Conservation (phyloP, 2,113 vertebrate genomes). For the Pampusana beccarii region DNA sequence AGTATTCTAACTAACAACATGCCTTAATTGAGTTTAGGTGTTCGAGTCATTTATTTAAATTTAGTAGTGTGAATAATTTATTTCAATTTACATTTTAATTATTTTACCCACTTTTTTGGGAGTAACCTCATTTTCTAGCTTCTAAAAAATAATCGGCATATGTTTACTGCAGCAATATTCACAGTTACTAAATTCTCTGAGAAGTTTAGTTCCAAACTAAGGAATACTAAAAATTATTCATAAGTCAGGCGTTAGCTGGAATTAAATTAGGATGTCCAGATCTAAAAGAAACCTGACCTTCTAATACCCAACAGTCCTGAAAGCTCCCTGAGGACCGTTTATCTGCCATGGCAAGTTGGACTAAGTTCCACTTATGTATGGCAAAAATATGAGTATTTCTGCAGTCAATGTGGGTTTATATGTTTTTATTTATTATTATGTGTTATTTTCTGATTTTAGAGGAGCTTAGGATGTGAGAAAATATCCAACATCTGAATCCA, state of each 20-base stretch:
- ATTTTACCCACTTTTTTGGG: constrained; percentile 65
- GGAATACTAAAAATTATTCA: constrained; percentile 64
- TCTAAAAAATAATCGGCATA: constrained; percentile 62
- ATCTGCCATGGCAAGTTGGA: not conserved
- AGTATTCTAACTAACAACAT: constrained; percentile 22
- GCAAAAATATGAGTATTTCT: not conserved
- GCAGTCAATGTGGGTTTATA: not conserved
- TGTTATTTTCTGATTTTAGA: not conserved
- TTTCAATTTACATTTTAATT: constrained; percentile 78
- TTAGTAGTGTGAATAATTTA: constrained; percentile 75
- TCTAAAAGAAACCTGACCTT: constrained; percentile 19
- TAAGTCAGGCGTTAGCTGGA: not conserved
- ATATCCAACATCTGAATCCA: accelerated
- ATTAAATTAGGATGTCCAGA: constrained; percentile 45
- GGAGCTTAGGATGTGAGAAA: not conserved
- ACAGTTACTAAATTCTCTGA: constrained; percentile 54
- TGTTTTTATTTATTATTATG: not conserved
- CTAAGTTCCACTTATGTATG: not conserved
- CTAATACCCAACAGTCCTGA: not conserved
- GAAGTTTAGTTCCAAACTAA: constrained; percentile 62
- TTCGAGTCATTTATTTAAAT: constrained; percentile 67
- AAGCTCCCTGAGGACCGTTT: not conserved
- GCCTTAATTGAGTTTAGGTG: constrained; percentile 61
- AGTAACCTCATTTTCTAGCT: constrained; percentile 68
- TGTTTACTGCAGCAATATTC: constrained; percentile 65